Percentiles rank a stretch among this genome's conserved stretches.
These are phyloP conservation scores for Drosophila recens DNA, from an alignment of 2,888 invertebrate species.

Conservation along the genomic window DNA sequence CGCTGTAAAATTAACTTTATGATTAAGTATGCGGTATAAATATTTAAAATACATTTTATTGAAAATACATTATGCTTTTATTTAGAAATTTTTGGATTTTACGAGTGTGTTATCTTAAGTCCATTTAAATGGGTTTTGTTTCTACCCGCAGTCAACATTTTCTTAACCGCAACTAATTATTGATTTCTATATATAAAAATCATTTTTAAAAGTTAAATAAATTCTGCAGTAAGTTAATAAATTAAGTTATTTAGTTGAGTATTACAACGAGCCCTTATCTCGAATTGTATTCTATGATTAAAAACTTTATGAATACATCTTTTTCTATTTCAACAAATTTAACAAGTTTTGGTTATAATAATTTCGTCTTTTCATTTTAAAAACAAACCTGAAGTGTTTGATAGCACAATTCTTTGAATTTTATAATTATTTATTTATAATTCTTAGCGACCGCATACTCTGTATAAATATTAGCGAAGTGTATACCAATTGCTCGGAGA, in stretches of 20 bases:
- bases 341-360: background rate
- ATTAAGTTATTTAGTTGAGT: background rate
- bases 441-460: background rate
- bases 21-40: conserved; percentile 21
- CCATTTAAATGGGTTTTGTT: conserved; percentile 9
- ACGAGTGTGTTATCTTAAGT: conserved; percentile 28
- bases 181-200: conserved; percentile 24
- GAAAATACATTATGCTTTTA: conserved; percentile 4
- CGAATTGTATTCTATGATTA: too few relatives aligned
- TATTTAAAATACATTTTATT: conserved; percentile 3
- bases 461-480: background rate
- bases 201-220: background rate
- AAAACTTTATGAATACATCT: too few relatives aligned
- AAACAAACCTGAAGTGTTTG: background rate
- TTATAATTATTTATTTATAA: background rate
- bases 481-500: background rate
- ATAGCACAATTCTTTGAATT: background rate
- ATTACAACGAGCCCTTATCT: background rate
- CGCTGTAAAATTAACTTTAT: background rate
- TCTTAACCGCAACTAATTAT: conserved; percentile 28
- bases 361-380: background rate
- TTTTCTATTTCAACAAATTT: background rate
- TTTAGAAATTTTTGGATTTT: background rate
- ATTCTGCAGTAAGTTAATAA: background rate
- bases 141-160: conserved; percentile 35